These are phyloP conservation scores for Diachasma alloeum DNA, from an alignment of 1,140 invertebrate species.

Conservation along the genomic window DNA sequence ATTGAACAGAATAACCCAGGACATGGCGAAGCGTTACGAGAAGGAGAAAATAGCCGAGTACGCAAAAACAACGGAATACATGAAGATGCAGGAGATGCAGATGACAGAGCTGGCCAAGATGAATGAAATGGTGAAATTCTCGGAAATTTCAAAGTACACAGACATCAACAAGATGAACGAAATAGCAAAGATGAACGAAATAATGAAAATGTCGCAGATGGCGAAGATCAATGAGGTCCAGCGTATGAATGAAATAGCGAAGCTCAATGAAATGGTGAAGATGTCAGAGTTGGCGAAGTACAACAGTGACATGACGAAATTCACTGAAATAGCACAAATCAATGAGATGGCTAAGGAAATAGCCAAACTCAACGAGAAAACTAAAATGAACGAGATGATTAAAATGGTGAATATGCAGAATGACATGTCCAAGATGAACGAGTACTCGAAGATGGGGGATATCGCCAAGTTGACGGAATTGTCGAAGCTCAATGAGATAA, in stretches of 20 bases:
- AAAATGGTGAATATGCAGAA: slow-evolving; percentile 63
- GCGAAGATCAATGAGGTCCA: slow-evolving; percentile 60
- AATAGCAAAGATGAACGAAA: slow-evolving; percentile 60
- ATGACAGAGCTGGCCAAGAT: slow-evolving; percentile 60
- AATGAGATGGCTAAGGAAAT: slow-evolving; percentile 64
- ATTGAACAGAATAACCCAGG: slow-evolving; percentile 60
- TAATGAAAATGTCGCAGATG: slow-evolving; percentile 63
- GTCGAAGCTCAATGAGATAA: slow-evolving; percentile 63
- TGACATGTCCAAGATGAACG: slow-evolving; percentile 58
- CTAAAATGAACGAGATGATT: slow-evolving; percentile 64
- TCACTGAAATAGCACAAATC: slow-evolving; percentile 60
- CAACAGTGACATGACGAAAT: slow-evolving; percentile 55
- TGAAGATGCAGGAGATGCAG: slow-evolving; percentile 61
- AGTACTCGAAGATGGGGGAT: slow-evolving; percentile 62
- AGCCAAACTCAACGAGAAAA: slow-evolving; percentile 63
- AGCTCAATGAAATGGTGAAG: slow-evolving; percentile 63
- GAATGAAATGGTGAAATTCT: slow-evolving; percentile 62
- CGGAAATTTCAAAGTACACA: slow-evolving; percentile 61
- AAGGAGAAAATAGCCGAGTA: slow-evolving; percentile 64
- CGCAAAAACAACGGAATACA: slow-evolving; percentile 59
- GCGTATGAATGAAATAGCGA: slow-evolving; percentile 61
- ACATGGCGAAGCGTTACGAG: slow-evolving; percentile 62
- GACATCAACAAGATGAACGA: slow-evolving; percentile 62
- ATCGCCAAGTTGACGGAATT: slow-evolving; percentile 62
- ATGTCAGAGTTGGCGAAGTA: slow-evolving; percentile 64